Percentiles rank a stretch among this genome's conserved stretches.
Conservation (phyloP, 53 echinoderm and acorn worm species). For the Crossaster papposus region DNA sequence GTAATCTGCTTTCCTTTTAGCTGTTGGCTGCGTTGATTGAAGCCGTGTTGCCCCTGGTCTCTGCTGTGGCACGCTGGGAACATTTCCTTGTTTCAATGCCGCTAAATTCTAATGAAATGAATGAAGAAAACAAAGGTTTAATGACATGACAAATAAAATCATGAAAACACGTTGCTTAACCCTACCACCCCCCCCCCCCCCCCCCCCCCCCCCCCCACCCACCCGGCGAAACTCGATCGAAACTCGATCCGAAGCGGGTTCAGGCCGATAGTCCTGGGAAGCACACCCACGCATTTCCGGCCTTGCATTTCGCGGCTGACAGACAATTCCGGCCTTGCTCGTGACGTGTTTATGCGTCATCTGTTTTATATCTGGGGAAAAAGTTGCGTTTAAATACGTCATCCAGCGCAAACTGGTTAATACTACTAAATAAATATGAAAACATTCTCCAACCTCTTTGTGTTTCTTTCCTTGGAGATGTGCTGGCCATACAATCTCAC, state of each 20-base stretch:
- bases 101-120: neutral
- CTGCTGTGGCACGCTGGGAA: neutral
- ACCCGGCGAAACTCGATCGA: too few relatives aligned
- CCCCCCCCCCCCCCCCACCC: too few relatives aligned
- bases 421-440: neutral
- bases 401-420: neutral
- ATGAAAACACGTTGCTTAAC: too few relatives aligned
- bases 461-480: slow-evolving; percentile 97
- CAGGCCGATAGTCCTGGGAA: too few relatives aligned
- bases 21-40: slow-evolving; percentile 16
- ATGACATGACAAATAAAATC: neutral
- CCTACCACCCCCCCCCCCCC: too few relatives aligned
- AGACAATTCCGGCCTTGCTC: too few relatives aligned
- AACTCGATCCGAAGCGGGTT: too few relatives aligned
- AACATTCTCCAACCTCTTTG: slow-evolving; percentile 73
- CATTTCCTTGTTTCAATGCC: slow-evolving; percentile 43
- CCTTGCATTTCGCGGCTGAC: too few relatives aligned
- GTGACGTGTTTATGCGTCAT: too few relatives aligned
- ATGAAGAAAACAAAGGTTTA: neutral
- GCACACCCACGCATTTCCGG: too few relatives aligned
- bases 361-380: too few relatives aligned
- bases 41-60: slow-evolving; percentile 6
- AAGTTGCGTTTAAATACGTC: too few relatives aligned
- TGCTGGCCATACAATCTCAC: slow-evolving; percentile 92
- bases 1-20: slow-evolving; percentile 28